A percentile compares a stretch with the other conserved stretches of the same genome.
Evolutionary conservation across 2,113 vertebrate genomes (phyloP).

Genomic region (Antigone vipio): DNA sequence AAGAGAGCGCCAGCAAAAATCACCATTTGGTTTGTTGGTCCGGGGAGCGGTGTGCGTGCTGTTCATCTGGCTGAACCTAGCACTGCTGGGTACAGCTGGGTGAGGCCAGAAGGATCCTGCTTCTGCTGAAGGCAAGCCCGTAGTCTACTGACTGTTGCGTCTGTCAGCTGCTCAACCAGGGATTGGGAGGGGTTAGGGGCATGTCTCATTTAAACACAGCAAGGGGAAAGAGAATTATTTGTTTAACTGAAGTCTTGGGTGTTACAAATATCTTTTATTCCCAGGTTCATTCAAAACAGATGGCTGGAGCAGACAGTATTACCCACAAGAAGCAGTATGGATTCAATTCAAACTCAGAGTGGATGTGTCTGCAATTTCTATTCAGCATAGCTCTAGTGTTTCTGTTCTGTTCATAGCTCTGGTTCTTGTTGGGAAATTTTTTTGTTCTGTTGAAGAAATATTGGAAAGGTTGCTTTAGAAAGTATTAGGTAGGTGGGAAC

Average conservation of each 20-base stretch:
- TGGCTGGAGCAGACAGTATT: background rate
- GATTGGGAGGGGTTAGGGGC: background rate
- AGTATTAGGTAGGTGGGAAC: background rate
- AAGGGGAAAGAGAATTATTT: background rate
- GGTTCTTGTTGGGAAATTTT: background rate
- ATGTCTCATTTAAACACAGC: background rate
- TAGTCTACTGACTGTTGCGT: background rate
- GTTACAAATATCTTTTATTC: background rate
- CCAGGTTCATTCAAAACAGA: background rate
- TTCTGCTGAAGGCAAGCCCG: background rate
- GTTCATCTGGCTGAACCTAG: accelerated
- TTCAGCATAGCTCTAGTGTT: background rate
- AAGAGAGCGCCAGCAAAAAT: background rate
- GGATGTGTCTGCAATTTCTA: background rate
- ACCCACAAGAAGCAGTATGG: background rate
- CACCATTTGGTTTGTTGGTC: background rate
- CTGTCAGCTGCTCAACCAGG: background rate
- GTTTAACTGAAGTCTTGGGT: background rate
- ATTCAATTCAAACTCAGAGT: background rate
- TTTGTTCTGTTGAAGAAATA: background rate
- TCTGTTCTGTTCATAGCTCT: background rate
- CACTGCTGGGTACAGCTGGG: background rate
- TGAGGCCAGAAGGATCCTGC: background rate
- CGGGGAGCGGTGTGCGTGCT: background rate
- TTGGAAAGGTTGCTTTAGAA: background rate